A percentile compares a stretch with the other conserved stretches of the same genome.
Evolutionary conservation across 2,797 vertebrate genomes (phyloP).

Genomic region (Sylvia borin): DNA sequence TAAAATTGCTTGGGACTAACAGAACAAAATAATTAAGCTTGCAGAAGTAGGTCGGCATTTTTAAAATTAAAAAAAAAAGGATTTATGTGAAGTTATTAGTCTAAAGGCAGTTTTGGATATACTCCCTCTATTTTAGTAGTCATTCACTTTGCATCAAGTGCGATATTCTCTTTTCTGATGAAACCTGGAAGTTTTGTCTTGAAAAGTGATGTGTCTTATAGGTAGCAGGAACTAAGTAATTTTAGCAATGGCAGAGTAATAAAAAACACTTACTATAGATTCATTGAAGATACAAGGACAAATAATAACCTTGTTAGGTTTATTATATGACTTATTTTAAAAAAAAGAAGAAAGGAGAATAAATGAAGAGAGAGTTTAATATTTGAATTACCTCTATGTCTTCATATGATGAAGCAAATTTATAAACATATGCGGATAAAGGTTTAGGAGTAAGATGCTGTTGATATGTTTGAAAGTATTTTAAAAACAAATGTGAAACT

Average conservation of each 20-base stretch:
- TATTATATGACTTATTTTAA: constrained; percentile 68
- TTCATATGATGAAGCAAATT: constrained; percentile 41
- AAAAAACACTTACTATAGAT: constrained; percentile 73
- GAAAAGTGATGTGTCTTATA: constrained; percentile 75
- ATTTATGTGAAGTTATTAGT: not conserved
- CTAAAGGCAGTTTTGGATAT: constrained; percentile 2
- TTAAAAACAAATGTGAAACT: constrained; percentile 5
- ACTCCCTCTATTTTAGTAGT: not conserved
- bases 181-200: constrained; percentile 68
- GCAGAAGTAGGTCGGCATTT: not conserved
- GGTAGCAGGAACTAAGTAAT: constrained; percentile 73
- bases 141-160: constrained; percentile 58
- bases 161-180: constrained; percentile 64
- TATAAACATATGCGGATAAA: constrained; percentile 51
- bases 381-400: constrained; percentile 65
- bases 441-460: constrained; percentile 36
- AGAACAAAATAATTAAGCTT: not conserved
- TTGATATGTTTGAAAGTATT: constrained; percentile 53
- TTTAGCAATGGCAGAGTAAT: constrained; percentile 75
- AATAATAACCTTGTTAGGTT: constrained; percentile 76
- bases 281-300: constrained; percentile 75
- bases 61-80: not conserved
- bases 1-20: not conserved
- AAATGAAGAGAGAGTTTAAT: constrained; percentile 57
- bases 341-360: not conserved